Evolutionary conservation across 35 echinoderm and acorn worm species (phyloP).

Genomic region (Heliocidaris tuberculata): DNA sequence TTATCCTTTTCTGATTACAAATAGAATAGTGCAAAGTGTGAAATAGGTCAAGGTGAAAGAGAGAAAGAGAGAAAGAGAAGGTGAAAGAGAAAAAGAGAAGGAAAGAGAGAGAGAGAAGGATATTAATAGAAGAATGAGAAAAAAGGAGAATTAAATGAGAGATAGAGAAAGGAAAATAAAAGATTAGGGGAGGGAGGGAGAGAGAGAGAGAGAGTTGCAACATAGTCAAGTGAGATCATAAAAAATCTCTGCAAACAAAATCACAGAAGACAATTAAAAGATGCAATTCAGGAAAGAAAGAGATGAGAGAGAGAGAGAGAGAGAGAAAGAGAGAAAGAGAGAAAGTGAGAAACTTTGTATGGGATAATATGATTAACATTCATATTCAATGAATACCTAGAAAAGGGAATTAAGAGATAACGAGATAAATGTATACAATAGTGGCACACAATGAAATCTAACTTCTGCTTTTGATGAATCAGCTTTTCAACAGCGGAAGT

Average conservation of each 20-base stretch:
- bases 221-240: too few species aligned
- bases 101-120: not conserved
- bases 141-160: not conserved
- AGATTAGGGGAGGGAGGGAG: not conserved
- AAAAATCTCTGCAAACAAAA: too few species aligned
- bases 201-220: not conserved
- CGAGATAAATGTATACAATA: not conserved
- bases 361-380: too few species aligned
- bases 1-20: too few species aligned
- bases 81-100: not conserved
- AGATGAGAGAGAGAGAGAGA: too few species aligned
- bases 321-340: too few species aligned
- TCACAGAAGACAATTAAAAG: too few species aligned
- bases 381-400: too few species aligned
- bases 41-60: not conserved
- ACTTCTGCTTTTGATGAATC: not conserved
- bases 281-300: too few species aligned
- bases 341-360: too few species aligned
- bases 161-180: not conserved
- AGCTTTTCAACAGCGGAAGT: not conserved
- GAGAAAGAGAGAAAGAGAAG: not conserved
- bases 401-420: too few species aligned
- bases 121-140: too few species aligned
- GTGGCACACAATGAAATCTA: not conserved
- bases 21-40: not conserved